Base-by-base conservation (phyloP, 2,888 invertebrate species). In the Cephus rjabovi region DNA sequence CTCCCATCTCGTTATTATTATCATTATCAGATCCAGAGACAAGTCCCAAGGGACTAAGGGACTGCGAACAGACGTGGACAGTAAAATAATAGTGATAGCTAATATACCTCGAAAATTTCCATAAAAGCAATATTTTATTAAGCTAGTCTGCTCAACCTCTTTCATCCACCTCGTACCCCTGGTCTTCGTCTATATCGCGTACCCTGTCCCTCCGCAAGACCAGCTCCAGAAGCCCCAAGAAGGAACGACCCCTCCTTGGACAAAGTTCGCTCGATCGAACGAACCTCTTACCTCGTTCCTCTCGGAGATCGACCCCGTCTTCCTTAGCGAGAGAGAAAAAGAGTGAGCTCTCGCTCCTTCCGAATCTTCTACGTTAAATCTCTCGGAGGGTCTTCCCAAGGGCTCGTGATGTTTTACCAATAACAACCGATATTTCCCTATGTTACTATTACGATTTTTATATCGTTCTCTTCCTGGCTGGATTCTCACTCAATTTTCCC, bases 81-180 rank as follows among this genome's bases (percentile, higher is more conserved):
- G 23, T n/a, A 12, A 34, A 74, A 74, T 74, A 74, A 74, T 34
- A 35, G 23, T n/a, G 74, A 35, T 34, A n/a, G 74, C 35, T 35
- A 2, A 40, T 74, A 9, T 34, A 12, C n/a, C 1, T 35, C 23
- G 23, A 33, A 11, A 40, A 73, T 76, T 73, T 76, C 56, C 78
- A 76, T 78, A 76, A 76, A 78, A 34, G 31, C 74, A 68, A 78
- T 76, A 78, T 76, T 78, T 78, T 73, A 30, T 76, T 68, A 30
- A 56, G 56, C 9, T 9, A 23, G 33, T 71, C 71, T 34, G 23
- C 71, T 35, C 71, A 3, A 1, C 71, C 71, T 31, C 71, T 4
- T 71, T 34, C 33, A 33, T 71, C 71, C 71, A 31, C 71, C 71
- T 33, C 71, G 23, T 23, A 56, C 23, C 23, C 23, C 56, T 23